Evolutionary conservation across 2,113 vertebrate genomes (phyloP).

Genomic region (Herpetotheres cachinnans): DNA sequence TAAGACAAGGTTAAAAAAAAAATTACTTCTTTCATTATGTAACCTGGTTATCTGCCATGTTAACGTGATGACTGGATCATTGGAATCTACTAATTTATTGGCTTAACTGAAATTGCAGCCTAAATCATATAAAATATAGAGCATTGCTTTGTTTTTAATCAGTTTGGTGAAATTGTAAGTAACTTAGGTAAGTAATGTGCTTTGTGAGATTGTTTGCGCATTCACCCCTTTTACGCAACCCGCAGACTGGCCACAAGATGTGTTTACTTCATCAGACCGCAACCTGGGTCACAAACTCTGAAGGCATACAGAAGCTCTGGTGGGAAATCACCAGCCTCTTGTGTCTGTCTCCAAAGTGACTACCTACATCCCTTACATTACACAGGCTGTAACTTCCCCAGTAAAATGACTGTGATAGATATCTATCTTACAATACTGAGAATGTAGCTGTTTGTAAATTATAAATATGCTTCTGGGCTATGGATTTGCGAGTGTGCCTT

Average conservation of each 20-base stretch:
- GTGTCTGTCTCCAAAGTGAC: not conserved
- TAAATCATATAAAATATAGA: not conserved
- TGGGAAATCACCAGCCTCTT: not conserved
- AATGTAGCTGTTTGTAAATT: not conserved
- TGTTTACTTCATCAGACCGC: not conserved
- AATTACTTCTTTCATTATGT: not conserved
- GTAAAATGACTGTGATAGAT: not conserved
- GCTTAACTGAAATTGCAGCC: not conserved
- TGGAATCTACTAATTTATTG: not conserved
- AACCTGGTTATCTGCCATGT: not conserved
- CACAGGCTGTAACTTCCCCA: not conserved
- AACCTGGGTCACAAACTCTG: not conserved
- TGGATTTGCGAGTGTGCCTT: not conserved
- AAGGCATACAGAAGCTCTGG: not conserved
- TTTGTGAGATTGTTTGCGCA: not conserved
- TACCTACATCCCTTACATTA: not conserved
- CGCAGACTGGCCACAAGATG: not conserved
- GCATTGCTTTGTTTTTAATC: not conserved
- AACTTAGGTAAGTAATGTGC: not conserved
- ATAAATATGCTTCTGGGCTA: not conserved
- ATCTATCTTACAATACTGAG: not conserved
- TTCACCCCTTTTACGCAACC: not conserved
- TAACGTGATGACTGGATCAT: not conserved
- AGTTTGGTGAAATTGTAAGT: not conserved
- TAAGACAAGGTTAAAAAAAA: not conserved